Base-by-base conservation (phyloP, 2,888 invertebrate genomes). In the Microchrysa polita region DNA sequence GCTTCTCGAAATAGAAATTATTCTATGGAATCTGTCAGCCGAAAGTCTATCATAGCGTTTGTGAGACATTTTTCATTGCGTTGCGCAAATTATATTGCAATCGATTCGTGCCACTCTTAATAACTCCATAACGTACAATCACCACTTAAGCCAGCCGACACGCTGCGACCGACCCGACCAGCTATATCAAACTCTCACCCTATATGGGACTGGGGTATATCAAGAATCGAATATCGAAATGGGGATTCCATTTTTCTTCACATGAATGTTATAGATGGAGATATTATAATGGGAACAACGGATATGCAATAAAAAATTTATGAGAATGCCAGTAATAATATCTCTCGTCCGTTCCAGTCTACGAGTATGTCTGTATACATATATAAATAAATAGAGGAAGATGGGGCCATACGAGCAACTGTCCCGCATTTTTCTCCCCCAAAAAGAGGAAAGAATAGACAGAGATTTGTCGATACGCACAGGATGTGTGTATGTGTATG, bases 271-370 rank as follows among this genome's bases (percentile, higher is more conserved):
- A 34, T 34, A 34, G 48, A 65, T 67, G 52, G 53, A 67, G 67
- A 67, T 67, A 67, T 67, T 65, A 67, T 53, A 34, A 34, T 34
- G 27, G 67, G 12, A 67, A 34, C 27, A 67, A 67, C 48, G 67
- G 67, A 67, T 67, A 23, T 67, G 67, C 27, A 67, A 67, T 67
- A 67, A 67, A 67, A 67, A 67, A 67, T 67, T 67, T 67, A 67
- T 67, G 67, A 53, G 48, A 52, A 18, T 48, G 16, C 42, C 65
- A 65, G 65, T 65, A 65, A 65, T 65, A 65, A 65, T 65, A 34
- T 34, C 27, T 34, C 23, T 65, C 65, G 22, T 65, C 2, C 27
- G 65, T 65, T 23, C 65, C 52, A 27, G 18, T 23, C n/a, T 57
- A 57, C 57, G n/a, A n/a, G n/a, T n/a, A n/a, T n/a, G n/a, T n/a